phyloP scores from a whole-genome alignment of 2,113 vertebrate species.

The Chunga burmeisteri region DNA sequence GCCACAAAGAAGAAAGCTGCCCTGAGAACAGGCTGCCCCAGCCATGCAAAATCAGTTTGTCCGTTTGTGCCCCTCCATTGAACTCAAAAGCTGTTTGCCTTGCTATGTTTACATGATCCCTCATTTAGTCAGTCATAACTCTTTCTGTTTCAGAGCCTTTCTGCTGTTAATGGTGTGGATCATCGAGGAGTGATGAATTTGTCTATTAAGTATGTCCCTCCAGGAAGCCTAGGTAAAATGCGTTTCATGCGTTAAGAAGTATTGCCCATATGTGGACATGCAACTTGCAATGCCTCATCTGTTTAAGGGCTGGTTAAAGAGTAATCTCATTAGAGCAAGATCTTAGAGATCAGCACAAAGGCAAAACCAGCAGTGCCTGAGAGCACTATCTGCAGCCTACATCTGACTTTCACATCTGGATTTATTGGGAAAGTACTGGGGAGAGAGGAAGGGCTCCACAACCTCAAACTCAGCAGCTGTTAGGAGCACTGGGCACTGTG shows the following conservation, averaged over 20 bases:
- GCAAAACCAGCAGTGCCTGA: neutral
- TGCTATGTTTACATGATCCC: neutral
- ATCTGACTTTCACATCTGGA: neutral
- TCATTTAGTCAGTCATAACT: neutral
- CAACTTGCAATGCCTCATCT: neutral
- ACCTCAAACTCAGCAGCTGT: neutral
- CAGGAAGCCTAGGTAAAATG: constrained; percentile 69
- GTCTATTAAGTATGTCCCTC: constrained; percentile 72
- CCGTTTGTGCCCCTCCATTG: neutral
- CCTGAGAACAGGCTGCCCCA: neutral
- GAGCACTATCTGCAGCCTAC: neutral
- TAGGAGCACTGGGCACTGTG: neutral
- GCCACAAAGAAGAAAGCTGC: neutral
- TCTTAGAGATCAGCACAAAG: neutral
- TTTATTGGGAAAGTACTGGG: neutral
- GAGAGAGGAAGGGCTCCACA: neutral
- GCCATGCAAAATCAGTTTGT: neutral
- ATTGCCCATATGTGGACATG: neutral
- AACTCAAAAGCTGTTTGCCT: neutral
- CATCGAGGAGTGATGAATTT: constrained; percentile 75
- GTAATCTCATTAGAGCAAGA: neutral
- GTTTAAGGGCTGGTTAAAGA: neutral
- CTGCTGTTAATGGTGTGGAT: constrained; percentile 63
- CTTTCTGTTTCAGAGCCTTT: constrained; percentile 66
- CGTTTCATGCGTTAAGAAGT: neutral